Evolutionary conservation across 92 coral and sea anemone genomes (phyloP).

Genomic region (Hydrozoanthus gracilis): DNA sequence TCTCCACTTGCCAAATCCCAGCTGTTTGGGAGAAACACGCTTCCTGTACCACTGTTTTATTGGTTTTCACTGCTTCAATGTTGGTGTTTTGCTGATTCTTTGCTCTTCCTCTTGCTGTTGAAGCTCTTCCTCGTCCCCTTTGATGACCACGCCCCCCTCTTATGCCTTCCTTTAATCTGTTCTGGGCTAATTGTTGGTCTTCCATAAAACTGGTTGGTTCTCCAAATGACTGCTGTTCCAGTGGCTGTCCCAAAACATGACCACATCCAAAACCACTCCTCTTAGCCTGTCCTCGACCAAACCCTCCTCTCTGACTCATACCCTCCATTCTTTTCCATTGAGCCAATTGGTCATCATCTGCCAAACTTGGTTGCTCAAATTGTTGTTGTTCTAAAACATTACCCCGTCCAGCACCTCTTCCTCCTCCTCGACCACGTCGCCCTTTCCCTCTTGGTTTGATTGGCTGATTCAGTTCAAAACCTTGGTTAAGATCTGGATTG

Average conservation of each 20-base stretch:
- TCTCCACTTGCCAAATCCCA: background rate
- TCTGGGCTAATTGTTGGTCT: background rate
- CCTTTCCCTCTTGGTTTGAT: background rate
- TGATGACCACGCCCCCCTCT: constrained; percentile 7
- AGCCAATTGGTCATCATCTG: background rate
- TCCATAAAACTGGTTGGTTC: background rate
- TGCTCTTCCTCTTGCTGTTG: background rate
- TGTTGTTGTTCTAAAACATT: background rate
- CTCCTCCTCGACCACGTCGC: background rate
- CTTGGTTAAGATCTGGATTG: background rate
- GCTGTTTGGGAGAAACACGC: background rate
- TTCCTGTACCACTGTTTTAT: background rate
- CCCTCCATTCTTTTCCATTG: background rate
- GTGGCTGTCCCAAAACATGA: background rate
- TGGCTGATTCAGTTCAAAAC: background rate
- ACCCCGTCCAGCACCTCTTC: background rate
- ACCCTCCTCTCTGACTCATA: background rate
- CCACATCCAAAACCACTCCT: background rate
- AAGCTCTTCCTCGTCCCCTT: background rate
- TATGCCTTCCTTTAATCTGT: background rate
- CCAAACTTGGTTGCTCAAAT: background rate
- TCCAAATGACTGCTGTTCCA: background rate
- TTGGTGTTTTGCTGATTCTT: background rate
- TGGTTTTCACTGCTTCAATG: background rate
- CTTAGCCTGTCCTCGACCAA: background rate